These are phyloP conservation scores for Euglossa dilemma DNA, from an alignment of 1,140 invertebrate species.

Conservation along the genomic window DNA sequence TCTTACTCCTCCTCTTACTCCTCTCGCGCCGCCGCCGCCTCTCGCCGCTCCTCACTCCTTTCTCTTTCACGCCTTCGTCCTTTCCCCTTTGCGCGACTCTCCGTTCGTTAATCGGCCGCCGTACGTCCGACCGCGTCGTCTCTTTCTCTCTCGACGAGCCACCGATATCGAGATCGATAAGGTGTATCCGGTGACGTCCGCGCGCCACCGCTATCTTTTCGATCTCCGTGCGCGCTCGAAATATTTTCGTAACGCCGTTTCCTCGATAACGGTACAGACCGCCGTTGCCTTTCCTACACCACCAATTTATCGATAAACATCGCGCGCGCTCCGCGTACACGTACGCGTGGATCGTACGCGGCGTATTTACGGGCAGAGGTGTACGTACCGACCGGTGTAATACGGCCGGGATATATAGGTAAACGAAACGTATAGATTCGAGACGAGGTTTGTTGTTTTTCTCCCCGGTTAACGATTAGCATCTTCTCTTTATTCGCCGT, in stretches of 20 bases:
- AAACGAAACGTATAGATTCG: neutral
- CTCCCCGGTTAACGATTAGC: neutral
- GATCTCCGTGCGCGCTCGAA: slow-evolving; percentile 50
- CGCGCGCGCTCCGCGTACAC: neutral
- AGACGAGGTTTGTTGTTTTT: neutral
- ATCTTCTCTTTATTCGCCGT: neutral
- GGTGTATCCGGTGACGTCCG: slow-evolving; percentile 47
- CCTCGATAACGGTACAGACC: slow-evolving; percentile 49
- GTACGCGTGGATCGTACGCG: neutral
- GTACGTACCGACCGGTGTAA: neutral
- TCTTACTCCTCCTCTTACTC: slow-evolving; percentile 1
- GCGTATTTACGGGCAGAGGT: neutral
- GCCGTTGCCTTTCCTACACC: neutral
- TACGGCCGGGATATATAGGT: neutral
- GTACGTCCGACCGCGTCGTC: slow-evolving; percentile 65
- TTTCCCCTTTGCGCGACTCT: slow-evolving; percentile 65
- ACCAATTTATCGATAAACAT: slow-evolving; percentile 23
- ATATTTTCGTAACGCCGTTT: slow-evolving; percentile 56
- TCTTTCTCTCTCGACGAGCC: slow-evolving; percentile 46
- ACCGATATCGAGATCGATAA: slow-evolving; percentile 59
- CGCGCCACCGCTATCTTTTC: slow-evolving; percentile 42
- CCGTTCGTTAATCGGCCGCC: slow-evolving; percentile 74
- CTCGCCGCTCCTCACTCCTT: slow-evolving; percentile 30
- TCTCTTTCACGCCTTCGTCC: slow-evolving; percentile 52
- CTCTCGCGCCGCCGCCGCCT: neutral